These are phyloP conservation scores for Polyommatus iphigenia DNA, from an alignment of 2,888 invertebrate species.

Conservation along the genomic window DNA sequence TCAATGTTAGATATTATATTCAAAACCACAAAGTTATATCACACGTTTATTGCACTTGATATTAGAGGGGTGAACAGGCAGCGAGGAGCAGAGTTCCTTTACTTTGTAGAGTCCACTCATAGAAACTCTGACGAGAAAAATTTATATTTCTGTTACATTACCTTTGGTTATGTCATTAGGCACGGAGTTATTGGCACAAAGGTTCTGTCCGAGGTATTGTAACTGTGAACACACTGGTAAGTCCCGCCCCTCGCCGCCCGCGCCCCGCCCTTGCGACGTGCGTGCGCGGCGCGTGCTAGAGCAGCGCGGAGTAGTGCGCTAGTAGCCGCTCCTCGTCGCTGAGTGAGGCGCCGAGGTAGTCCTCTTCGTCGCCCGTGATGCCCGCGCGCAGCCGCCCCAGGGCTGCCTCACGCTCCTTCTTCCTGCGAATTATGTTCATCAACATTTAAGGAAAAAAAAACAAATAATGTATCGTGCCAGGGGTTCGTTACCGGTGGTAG, in stretches of 20 bases:
- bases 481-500: too few relatives aligned
- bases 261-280: neutral
- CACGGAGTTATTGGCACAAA: too few relatives aligned
- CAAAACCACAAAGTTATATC: neutral
- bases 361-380: constrained; percentile 83
- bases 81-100: neutral
- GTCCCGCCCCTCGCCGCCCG: too few relatives aligned
- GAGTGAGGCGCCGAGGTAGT: constrained; percentile 86
- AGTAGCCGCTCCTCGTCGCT: constrained; percentile 85
- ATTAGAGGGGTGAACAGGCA: neutral
- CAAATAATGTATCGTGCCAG: constrained; percentile 37
- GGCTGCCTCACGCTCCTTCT: constrained; percentile 75
- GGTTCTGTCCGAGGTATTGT: neutral
- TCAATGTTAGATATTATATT: neutral
- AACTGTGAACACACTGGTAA: too few relatives aligned
- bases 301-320: constrained; percentile 82
- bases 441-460: neutral
- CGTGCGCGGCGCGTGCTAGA: constrained; percentile 52
- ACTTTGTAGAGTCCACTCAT: neutral
- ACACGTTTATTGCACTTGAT: constrained; percentile 1
- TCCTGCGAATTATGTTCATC: constrained; percentile 46
- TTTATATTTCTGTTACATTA: neutral
- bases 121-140: neutral
- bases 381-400: constrained; percentile 81
- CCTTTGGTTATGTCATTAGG: too few relatives aligned